phyloP scores from a whole-genome alignment of 2,113 vertebrate species.

The Butastur rufipennis region DNA sequence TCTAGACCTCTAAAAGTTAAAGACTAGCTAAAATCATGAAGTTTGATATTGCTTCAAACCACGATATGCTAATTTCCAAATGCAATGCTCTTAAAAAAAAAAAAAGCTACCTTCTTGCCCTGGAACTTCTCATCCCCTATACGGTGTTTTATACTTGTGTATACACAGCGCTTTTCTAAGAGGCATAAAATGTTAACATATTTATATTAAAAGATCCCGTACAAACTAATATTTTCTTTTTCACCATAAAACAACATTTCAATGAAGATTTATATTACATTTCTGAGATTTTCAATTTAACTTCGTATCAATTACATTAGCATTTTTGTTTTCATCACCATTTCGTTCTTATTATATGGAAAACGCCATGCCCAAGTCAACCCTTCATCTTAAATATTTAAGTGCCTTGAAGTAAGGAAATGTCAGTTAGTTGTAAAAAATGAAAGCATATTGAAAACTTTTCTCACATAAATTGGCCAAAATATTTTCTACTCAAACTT shows the following conservation, averaged over 20 bases:
- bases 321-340: background rate
- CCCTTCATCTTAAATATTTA: background rate
- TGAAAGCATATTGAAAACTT: background rate
- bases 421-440: background rate
- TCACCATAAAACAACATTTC: background rate
- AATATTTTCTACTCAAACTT: background rate
- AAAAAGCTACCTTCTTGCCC: background rate
- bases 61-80: background rate
- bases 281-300: background rate
- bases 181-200: background rate
- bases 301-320: background rate
- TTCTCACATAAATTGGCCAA: background rate
- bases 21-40: background rate
- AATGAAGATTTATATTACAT: background rate
- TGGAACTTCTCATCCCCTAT: background rate
- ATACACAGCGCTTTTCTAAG: background rate
- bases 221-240: background rate
- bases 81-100: background rate
- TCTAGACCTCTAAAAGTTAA: background rate
- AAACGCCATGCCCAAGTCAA: background rate
- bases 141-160: background rate
- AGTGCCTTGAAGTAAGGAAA: background rate
- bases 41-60: fast-evolving
- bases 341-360: background rate
- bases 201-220: background rate